These are phyloP conservation scores for Emydocephalus ijimae DNA, from an alignment of 2,113 vertebrate species.

Conservation along the genomic window DNA sequence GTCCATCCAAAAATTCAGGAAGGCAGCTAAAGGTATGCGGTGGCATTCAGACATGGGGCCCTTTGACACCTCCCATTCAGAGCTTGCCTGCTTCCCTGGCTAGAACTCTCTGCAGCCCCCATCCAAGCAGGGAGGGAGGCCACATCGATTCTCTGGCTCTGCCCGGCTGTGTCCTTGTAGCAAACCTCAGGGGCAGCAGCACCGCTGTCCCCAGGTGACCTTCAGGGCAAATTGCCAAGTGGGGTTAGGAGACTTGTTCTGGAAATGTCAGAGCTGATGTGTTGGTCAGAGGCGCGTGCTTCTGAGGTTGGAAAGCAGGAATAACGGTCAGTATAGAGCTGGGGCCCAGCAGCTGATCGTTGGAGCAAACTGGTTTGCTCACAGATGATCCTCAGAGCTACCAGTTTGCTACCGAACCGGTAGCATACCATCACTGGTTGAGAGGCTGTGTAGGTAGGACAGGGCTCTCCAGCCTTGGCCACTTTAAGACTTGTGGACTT, in stretches of 20 bases:
- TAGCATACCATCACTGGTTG: no score
- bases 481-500: no score
- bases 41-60: neutral
- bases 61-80: neutral
- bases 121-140: neutral
- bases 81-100: neutral
- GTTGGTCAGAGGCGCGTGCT: neutral
- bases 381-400: no score
- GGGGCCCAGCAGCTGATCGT: no score
- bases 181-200: conserved; percentile 22
- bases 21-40: neutral
- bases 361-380: no score
- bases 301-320: no score
- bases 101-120: neutral
- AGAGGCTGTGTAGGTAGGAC: neutral
- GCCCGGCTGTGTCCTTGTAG: conserved; percentile 29
- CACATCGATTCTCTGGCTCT: conserved; percentile 52
- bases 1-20: neutral
- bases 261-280: conserved; percentile 14
- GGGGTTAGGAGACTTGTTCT: conserved; percentile 60
- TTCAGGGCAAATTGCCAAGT: conserved; percentile 53
- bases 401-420: no score
- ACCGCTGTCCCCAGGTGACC: conserved; percentile 47
- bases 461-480: no score
- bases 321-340: no score